Base-by-base conservation (phyloP, 2,113 vertebrate species). In the Indri indri region DNA sequence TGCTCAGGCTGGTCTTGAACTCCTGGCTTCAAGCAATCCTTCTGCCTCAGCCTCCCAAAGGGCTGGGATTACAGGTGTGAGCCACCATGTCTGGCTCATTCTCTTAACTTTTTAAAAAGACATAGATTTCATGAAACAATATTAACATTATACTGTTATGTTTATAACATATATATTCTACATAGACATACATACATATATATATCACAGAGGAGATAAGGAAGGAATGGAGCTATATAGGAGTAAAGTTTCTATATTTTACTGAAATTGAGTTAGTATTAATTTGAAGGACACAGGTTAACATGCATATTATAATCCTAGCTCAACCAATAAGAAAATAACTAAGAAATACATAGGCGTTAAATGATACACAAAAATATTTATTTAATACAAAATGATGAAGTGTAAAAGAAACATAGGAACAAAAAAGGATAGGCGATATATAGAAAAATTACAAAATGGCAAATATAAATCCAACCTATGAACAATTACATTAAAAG, bases 301-400 rank as follows among this genome's bases (percentile, higher is more conserved):
- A 50, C 59, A 70, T 76, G 25, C 45, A 16, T 65, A 50, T 82
- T 89, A 57, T 71, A 84, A 76, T 95, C 17, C 11, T 65, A 86
- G 65, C 37, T 22, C 50, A 74, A 91, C 80, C 23, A 73, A 87
- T 57, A 96, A 83, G 16, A 85, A 92, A 40, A 61, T 37, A 77
- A 65, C 73, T 80, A 59, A 86, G 45, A 80, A 81, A 76, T 23
- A 52, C 16, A 27, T 52, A 90, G 25, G 18, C 32, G 34, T 76
- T 82, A 94, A 95, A 80, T 85, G 65, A 23, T 23, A 34, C 4
- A 66, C 59, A 71, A 74, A 92, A 76, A 45, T 84, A 37, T 63
- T 93, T 88, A 86, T 66, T 95, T 97, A 68, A 63, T 18, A 84
- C 7, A 81, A 91, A 89, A 88, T 65, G 76, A 89, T 23, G 6